Evolutionary conservation across 2,113 vertebrate genomes (phyloP).

Genomic region (Mola mola): DNA sequence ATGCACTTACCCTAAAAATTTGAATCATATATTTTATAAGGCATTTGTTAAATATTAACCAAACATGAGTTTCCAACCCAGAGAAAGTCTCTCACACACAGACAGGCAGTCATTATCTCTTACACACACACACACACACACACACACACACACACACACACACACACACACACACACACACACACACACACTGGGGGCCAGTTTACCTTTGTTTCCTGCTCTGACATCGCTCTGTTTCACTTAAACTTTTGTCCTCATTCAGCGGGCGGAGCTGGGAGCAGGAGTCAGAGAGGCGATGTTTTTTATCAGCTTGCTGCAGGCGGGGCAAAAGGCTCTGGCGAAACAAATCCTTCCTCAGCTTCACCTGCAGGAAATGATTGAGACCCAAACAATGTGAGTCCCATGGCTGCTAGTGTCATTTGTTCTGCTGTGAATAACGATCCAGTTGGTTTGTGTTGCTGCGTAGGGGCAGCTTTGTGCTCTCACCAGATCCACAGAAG

Average conservation of each 20-base stretch:
- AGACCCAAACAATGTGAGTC: background rate
- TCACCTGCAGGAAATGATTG: conserved; percentile 53
- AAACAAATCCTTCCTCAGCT: conserved; percentile 71
- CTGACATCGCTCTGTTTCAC: conserved; percentile 20
- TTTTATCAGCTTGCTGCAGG: conserved; percentile 70
- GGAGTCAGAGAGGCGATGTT: conserved; percentile 71
- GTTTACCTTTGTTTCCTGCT: conserved; percentile 64
- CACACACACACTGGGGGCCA: background rate
- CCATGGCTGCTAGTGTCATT: background rate
- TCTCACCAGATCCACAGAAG: conserved; percentile 71
- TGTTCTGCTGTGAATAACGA: background rate
- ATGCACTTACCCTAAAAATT: conserved; percentile 1
- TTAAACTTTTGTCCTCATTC: conserved; percentile 44
- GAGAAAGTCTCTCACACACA: conserved; percentile 8
- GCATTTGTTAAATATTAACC: conserved; percentile 60
- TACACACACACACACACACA: background rate
- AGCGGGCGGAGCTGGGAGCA: conserved; percentile 77
- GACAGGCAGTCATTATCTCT: background rate
- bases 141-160: background rate
- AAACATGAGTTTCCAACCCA: background rate
- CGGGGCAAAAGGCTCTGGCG: conserved; percentile 79
- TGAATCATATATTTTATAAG: conserved; percentile 24
- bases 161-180: background rate
- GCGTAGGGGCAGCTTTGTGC: background rate
- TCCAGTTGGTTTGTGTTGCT: background rate